Conservation (phyloP, 2,113 vertebrate species). For the Nicator chloris region DNA sequence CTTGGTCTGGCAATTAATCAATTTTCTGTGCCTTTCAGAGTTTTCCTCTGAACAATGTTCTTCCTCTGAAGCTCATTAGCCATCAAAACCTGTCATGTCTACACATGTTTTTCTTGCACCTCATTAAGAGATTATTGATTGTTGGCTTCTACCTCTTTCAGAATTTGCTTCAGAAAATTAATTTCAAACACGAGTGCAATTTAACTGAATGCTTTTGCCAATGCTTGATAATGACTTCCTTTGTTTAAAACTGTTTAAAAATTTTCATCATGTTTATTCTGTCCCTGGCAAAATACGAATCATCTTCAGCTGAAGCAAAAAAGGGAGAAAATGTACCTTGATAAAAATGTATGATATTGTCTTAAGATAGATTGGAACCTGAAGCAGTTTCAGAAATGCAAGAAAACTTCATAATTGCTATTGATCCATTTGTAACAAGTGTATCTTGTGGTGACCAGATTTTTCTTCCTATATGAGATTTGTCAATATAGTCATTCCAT, state of each 20-base stretch:
- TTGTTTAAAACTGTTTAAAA: conserved; percentile 10
- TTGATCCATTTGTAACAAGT: conserved; percentile 46
- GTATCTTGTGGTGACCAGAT: conserved; percentile 1
- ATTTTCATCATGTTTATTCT: neutral
- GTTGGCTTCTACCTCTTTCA: conserved; percentile 42
- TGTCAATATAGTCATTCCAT: conserved; percentile 44
- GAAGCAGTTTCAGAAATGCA: conserved; percentile 27
- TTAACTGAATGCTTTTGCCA: conserved; percentile 16
- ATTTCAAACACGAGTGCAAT: conserved; percentile 6
- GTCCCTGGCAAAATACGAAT: neutral
- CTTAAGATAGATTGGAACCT: neutral
- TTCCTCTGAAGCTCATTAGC: conserved; percentile 54
- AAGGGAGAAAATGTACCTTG: neutral
- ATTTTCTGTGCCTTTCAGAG: conserved; percentile 49
- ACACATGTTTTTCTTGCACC: conserved; percentile 57
- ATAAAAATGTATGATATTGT: neutral
- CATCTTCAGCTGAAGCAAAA: neutral
- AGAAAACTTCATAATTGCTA: conserved; percentile 47
- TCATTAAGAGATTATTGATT: conserved; percentile 64
- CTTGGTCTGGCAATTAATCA: conserved; percentile 58
- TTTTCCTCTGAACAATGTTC: conserved; percentile 46
- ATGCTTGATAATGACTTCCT: conserved; percentile 17
- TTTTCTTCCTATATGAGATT: conserved; percentile 14
- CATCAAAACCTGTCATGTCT: conserved; percentile 60
- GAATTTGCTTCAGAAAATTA: conserved; percentile 60